Conservation (phyloP, 2,888 invertebrate species). For the Caenorhabditis becei region DNA sequence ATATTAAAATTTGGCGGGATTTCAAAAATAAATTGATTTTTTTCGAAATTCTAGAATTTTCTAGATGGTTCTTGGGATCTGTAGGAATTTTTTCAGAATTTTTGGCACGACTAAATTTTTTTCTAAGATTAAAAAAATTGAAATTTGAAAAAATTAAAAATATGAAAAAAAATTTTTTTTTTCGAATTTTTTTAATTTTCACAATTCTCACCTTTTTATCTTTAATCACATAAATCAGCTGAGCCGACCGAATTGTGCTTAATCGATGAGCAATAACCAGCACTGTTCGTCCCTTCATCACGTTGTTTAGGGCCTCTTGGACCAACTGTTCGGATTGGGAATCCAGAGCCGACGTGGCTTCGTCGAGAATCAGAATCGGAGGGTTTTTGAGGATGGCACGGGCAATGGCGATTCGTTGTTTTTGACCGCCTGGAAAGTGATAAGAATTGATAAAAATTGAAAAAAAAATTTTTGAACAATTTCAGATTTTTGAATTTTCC, state of each 20-base stretch:
- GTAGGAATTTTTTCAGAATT: too few relatives aligned
- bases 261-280: constrained; percentile 95
- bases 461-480: not conserved
- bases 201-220: constrained; percentile 86
- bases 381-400: constrained; percentile 94
- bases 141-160: too few relatives aligned
- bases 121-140: too few relatives aligned
- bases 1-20: too few relatives aligned
- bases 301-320: constrained; percentile 88
- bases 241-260: constrained; percentile 93
- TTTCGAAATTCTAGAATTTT: too few relatives aligned
- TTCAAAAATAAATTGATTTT: too few relatives aligned
- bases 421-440: constrained; percentile 86
- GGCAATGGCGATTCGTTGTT: constrained; percentile 92
- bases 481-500: too few relatives aligned
- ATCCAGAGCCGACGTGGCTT: constrained; percentile 93
- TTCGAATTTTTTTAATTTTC: not conserved
- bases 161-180: not conserved
- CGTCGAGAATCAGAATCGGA: constrained; percentile 89
- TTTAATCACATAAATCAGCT: constrained; percentile 92
- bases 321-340: constrained; percentile 75
- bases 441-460: constrained; percentile 76
- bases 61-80: too few relatives aligned
- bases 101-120: too few relatives aligned
- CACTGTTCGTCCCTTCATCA: constrained; percentile 90